These are phyloP conservation scores for Auanema freiburgensis DNA, from an alignment of 2,888 invertebrate species.

Conservation along the genomic window DNA sequence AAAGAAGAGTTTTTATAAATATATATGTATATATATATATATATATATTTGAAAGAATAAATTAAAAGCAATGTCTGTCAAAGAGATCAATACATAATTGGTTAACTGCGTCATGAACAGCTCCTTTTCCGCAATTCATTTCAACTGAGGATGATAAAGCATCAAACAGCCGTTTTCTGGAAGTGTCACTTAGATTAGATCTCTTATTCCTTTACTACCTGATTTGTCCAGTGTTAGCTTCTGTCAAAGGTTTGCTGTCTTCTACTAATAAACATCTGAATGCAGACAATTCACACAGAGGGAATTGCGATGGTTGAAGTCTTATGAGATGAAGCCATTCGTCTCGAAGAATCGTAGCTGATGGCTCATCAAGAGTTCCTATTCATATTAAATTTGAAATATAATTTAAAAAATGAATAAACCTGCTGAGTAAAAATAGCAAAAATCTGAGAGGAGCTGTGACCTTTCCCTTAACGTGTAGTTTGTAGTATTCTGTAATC, in stretches of 20 bases:
- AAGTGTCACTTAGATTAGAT: neutral
- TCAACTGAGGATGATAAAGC: slow-evolving; percentile 31
- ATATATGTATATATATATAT: too few species aligned
- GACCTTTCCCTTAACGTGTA: slow-evolving; percentile 37
- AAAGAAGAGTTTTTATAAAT: too few species aligned
- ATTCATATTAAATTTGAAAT: neutral
- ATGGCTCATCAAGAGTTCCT: slow-evolving; percentile 34
- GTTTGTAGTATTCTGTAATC: slow-evolving; percentile 33
- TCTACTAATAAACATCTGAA: slow-evolving; percentile 23
- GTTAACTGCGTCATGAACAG: slow-evolving; percentile 38
- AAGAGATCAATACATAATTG: slow-evolving; percentile 37
- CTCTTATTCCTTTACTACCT: slow-evolving; percentile 8
- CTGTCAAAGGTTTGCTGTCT: slow-evolving; percentile 10
- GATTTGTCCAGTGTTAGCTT: slow-evolving; percentile 1
- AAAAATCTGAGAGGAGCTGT: slow-evolving; percentile 41
- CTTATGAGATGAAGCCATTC: slow-evolving; percentile 36
- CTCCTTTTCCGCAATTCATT: slow-evolving; percentile 34
- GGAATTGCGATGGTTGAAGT: slow-evolving; percentile 28
- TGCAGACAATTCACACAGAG: slow-evolving; percentile 34
- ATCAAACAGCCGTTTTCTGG: slow-evolving; percentile 31
- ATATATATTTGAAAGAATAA: neutral
- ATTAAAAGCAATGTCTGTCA: slow-evolving; percentile 36
- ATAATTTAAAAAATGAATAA: neutral
- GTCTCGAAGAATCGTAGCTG: slow-evolving; percentile 32
- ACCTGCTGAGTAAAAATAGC: slow-evolving; percentile 37